Evolutionary conservation across 2,888 invertebrate species (phyloP), one percentile per base, ranked within the genome.

Genomic region (Pseudococcus viburni): DNA sequence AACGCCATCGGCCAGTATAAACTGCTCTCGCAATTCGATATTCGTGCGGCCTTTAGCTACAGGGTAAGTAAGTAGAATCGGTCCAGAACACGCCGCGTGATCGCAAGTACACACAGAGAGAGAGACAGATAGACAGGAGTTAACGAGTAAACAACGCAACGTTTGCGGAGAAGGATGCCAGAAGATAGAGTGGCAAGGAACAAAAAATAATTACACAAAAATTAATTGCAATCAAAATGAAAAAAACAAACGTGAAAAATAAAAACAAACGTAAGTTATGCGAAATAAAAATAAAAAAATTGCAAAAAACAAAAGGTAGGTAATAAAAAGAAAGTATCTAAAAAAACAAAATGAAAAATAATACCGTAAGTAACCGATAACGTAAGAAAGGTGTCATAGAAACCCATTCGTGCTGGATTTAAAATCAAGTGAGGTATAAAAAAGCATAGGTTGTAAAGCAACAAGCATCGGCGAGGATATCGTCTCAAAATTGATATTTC

Each of bases 31-130:
- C 92, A 99, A 95, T 94, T 99, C 99, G 94, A 99, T 97, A 95
- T 99, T 99, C 93, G 99, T 99, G 94, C 99, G 96, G 94, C 99
- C 99, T 94, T 99, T 98, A 94, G 99, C 99, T 99, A 89, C 89
- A 89, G 68, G 42, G 42, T 86, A 39, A 59, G 59, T 59, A 59
- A 59, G 59, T 59, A 59, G 59, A 59, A 59, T 59, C 19, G 19
- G 86, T 55, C 64, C 86, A 64, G 22, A 89, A 87, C 89, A 89
- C 89, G 89, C 59, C 83, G 64, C 39, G 83, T 88, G 68, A 73
- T 48, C 89, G 89, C 89, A 88, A 90, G 90, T 89, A 90, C 89
- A 90, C 90, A 90, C 90, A 86, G 59, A 85, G 26, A 48, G 84
- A 26, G 89, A 89, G 26, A 33, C 26, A 33, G 26, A 33, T 68